Evolutionary conservation across 2,113 vertebrate species (phyloP).

Genomic region (Pristiophorus japonicus): DNA sequence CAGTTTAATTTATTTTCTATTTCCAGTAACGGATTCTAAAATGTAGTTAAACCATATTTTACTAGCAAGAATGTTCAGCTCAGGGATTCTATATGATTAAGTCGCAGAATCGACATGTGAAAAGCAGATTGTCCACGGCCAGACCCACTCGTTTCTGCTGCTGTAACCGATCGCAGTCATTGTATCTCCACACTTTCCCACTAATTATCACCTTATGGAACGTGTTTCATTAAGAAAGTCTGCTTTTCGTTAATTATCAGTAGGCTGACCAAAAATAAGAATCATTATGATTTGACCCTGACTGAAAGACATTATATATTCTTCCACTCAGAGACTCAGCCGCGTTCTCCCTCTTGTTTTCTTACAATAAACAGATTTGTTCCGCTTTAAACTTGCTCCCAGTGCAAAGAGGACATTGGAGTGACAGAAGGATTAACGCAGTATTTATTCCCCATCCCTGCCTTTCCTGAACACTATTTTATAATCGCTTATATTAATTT

Average conservation of each 20-base stretch:
- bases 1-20: background rate
- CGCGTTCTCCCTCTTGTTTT: background rate
- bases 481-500: background rate
- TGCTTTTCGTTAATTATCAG: slow-evolving; percentile 91
- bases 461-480: background rate
- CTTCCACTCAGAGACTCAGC: background rate
- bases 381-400: slow-evolving; percentile 23
- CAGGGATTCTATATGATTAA: background rate
- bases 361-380: slow-evolving; percentile 27
- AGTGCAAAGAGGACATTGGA: background rate
- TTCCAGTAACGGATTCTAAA: background rate
- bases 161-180: slow-evolving; percentile 39
- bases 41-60: background rate
- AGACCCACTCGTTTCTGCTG: slow-evolving; percentile 44
- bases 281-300: slow-evolving; percentile 73
- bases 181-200: slow-evolving; percentile 62
- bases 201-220: slow-evolving; percentile 98
- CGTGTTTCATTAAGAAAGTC: slow-evolving; percentile 98
- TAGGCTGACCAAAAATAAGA: slow-evolving; percentile 78
- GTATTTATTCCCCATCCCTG: background rate
- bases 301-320: slow-evolving; percentile 54
- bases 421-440: background rate
- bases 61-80: background rate
- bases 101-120: background rate
- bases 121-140: background rate